Evolutionary conservation across 2,888 invertebrate species (phyloP).

Genomic region (Acleris cristana): DNA sequence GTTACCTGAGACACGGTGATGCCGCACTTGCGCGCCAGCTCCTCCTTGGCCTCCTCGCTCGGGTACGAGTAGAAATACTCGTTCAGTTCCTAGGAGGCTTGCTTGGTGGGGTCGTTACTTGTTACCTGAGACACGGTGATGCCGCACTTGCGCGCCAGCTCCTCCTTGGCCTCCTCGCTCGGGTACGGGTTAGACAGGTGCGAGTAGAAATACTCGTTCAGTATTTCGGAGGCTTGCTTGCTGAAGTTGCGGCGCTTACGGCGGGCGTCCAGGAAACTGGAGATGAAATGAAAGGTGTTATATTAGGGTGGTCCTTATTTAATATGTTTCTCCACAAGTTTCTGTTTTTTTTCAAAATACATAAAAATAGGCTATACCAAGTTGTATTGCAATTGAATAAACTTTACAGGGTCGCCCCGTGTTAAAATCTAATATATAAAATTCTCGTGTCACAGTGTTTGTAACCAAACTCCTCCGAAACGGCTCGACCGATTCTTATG

Average conservation of each 20-base stretch:
- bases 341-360: no score
- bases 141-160: constrained; percentile 99
- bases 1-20: constrained; percentile 92
- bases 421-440: no score
- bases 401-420: no score
- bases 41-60: constrained; percentile 99
- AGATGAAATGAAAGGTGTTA: constrained; percentile 46
- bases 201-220: constrained; percentile 99
- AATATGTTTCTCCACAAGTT: no score
- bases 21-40: constrained; percentile 98
- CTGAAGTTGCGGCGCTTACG: constrained; percentile 99
- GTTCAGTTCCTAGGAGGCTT: constrained; percentile 99
- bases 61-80: constrained; percentile 99
- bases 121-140: constrained; percentile 97
- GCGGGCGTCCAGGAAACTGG: constrained; percentile 89
- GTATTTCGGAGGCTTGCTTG: constrained; percentile 99
- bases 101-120: constrained; percentile 88
- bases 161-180: constrained; percentile 99
- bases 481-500: no score
- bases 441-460: no score
- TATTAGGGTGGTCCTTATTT: no score
- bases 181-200: constrained; percentile 99
- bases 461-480: no score
- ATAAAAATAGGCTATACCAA: no score
- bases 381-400: no score